A percentile compares a stretch with the other conserved stretches of the same genome.
Conservation (phyloP, 2,113 vertebrate genomes). For the Mirza zaza region DNA sequence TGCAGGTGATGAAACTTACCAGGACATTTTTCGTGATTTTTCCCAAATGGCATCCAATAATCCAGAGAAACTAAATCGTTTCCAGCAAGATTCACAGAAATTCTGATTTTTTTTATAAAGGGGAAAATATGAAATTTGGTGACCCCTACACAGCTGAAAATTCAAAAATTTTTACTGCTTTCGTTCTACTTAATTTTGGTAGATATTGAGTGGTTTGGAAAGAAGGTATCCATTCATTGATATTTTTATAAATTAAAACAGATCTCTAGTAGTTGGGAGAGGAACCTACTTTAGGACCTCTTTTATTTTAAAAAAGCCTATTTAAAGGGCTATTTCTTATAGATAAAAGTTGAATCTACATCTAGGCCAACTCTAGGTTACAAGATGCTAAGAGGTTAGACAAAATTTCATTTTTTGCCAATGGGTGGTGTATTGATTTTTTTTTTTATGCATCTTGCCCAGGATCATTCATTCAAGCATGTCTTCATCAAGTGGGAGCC, state of each 20-base stretch:
- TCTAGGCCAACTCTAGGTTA: neutral
- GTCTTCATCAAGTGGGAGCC: neutral
- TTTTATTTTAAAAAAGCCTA: slow-evolving; percentile 13
- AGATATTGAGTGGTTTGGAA: slow-evolving; percentile 56
- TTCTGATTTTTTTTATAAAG: slow-evolving; percentile 84
- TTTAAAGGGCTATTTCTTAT: slow-evolving; percentile 43
- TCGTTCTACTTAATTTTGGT: slow-evolving; percentile 77
- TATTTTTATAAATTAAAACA: slow-evolving; percentile 75
- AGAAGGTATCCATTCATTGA: slow-evolving; percentile 65
- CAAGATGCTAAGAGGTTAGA: neutral
- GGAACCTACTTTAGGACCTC: slow-evolving; percentile 36
- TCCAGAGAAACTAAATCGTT: slow-evolving; percentile 96
- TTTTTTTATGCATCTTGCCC: neutral
- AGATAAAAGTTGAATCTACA: slow-evolving; percentile 12
- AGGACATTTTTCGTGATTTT: slow-evolving; percentile 99
- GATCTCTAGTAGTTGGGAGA: slow-evolving; percentile 69
- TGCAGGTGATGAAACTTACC: slow-evolving; percentile 97
- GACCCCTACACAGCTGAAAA: slow-evolving; percentile 70
- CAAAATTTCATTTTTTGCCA: neutral
- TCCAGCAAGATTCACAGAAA: slow-evolving; percentile 89
- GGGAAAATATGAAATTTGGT: slow-evolving; percentile 61
- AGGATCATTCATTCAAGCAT: slow-evolving; percentile 15
- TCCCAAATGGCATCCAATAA: slow-evolving; percentile 99
- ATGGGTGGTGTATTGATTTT: neutral
- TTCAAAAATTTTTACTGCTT: slow-evolving; percentile 64